Base-by-base conservation (phyloP, 2,797 vertebrate genomes). In the Malacoraja senta region DNA sequence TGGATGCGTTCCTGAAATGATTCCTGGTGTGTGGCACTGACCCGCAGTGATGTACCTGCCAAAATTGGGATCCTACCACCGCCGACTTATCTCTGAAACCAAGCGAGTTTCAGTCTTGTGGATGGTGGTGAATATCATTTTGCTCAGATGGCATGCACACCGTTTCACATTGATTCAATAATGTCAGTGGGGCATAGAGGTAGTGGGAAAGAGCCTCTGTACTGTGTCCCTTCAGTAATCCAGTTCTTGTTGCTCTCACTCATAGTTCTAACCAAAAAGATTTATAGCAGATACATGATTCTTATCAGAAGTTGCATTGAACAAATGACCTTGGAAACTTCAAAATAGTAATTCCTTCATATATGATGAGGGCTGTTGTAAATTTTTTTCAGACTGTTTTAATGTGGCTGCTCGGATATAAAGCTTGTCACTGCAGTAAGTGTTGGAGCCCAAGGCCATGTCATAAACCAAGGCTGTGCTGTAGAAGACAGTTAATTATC, bases 401-500 rank as follows among this genome's bases (percentile, higher is more conserved):
- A 88, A 88, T 88, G 84, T 19, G 1, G n/a, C n/a, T 88, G 84
- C 63, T 88, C 63, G 35, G 32, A 88, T 88, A 32, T 38, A 35
- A n/a, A 68, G 61, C 84, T 88, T 35, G 78, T 79, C 78, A 79
- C 35, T 79, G 63, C 17, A 86, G 83, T 15, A 63, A 86, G 83
- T 19, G n/a, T 21, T 88, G 17, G n/a, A 88, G 63, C 84, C 19
- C 84, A 68, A 88, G 84, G 84, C 84, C 63, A 68, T 88, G 84
- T 35, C 84, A 88, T 88, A 88, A 88, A 88, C 17, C 17, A 35
- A 32, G 84, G 61, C 63, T 88, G 61, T 88, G 63, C n/a, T 88
- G 61, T 19, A 38, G 84, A 68, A 88, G 84, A 65, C 84, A 88
- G 84, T 88, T 88, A 88, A 88, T 88, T 88, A 88, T 88, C 61